Base-by-base conservation (phyloP, 2,113 vertebrate genomes). In the Tyrannus savana region DNA sequence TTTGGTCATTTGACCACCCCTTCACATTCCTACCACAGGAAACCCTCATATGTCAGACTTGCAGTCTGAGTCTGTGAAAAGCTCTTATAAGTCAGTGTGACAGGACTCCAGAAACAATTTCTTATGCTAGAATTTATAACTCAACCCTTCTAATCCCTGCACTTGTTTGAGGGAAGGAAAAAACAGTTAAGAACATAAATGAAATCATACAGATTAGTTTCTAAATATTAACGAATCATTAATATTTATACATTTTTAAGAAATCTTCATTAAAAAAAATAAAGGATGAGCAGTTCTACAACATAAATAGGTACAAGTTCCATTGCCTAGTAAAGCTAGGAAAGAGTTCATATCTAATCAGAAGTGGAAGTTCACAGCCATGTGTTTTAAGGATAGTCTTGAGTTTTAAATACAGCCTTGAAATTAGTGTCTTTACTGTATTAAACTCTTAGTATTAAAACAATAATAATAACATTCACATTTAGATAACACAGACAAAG, bases 381-480 rank as follows among this genome's bases (percentile, higher is more conserved):
- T 1, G 2, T n/a, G 28, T 85, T 92, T 82, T 72, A 90, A 85
- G 63, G 75, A 94, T 19, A 63, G 47, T 27, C 22, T 79, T 73
- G 11, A 53, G n/a, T 90, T 89, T 91, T 66, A 77, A 80, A 93
- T 79, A 77, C 50, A 75, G 52, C 17, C 35, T 81, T 82, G 10
- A 63, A 75, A 84, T 75, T 89, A 86, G 50, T 79, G 60, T 72
- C 35, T 85, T 93, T 63, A 90, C 50, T 78, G n/a, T 76, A 85
- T 79, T 91, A 49, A 79, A 87, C 14, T 78, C 46, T 47, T 92
- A 37, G 13, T 77, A 81, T 25, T 95, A 90, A 72, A 96, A 90
- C 81, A 95, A 56, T 12, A 93, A 67, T 27, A 68, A 59, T 25
- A 49, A 78, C 31, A 60, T 60, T 55, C 55, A 84, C 49, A 75